Percentiles rank a stretch among this genome's conserved stretches.
Evolutionary conservation across 2,113 vertebrate species (phyloP).

Genomic region (Mastomys coucha): DNA sequence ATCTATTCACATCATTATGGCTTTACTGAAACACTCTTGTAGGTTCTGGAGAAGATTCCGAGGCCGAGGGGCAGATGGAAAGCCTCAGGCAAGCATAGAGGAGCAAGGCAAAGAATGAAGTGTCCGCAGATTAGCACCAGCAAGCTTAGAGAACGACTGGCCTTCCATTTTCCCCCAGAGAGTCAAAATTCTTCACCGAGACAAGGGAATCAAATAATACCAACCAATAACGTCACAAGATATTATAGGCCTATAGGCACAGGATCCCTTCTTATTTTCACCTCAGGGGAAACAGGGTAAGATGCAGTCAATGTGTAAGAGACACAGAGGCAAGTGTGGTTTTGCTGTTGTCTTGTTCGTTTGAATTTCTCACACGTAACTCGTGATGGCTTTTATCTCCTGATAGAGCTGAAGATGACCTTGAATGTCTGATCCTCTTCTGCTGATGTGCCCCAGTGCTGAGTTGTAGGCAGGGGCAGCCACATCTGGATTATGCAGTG

Average conservation of each 20-base stretch:
- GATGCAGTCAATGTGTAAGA: not conserved
- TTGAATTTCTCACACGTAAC: not conserved
- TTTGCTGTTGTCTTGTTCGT: not conserved
- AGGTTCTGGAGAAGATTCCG: not conserved
- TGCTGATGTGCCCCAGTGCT: not conserved
- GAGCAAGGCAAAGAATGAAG: not conserved
- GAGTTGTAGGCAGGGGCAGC: not conserved
- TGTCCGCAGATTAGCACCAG: not conserved
- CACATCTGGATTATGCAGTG: not conserved
- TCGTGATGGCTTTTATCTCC: not conserved
- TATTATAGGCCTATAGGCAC: not conserved
- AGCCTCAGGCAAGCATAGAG: not conserved
- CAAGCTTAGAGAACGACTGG: not conserved
- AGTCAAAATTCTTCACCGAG: not conserved
- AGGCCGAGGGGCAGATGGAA: no score
- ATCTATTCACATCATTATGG: not conserved
- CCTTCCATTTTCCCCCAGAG: not conserved
- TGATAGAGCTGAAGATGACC: not conserved
- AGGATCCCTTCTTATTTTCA: not conserved
- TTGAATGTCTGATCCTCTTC: not conserved
- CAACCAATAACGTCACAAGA: not conserved
- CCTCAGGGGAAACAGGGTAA: conserved; percentile 31
- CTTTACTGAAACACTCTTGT: not conserved
- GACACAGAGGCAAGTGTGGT: conserved; percentile 63
- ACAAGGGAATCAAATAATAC: not conserved